Percentiles rank a stretch among this genome's conserved stretches.
Conservation (phyloP, 2,113 vertebrate genomes). For the Panthera tigris region DNA sequence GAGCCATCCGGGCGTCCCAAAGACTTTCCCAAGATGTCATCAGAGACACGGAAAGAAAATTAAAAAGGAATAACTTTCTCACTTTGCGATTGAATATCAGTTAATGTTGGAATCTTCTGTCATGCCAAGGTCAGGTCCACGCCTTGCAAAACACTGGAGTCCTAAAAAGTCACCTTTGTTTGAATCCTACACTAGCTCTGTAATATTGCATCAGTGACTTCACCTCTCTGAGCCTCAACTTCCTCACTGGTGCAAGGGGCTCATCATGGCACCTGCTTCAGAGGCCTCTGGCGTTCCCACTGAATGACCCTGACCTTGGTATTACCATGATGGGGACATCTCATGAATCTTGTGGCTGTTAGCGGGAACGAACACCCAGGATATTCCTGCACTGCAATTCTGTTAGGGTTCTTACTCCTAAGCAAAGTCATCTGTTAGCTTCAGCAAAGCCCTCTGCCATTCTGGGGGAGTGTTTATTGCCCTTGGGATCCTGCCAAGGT, state of each 20-base stretch:
- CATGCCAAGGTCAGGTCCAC: neutral
- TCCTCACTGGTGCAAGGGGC: neutral
- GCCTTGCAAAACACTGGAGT: neutral
- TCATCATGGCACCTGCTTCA: neutral
- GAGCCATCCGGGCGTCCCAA: too few species aligned
- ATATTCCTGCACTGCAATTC: neutral
- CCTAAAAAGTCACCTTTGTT: neutral
- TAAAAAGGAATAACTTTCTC: neutral
- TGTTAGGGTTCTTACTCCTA: neutral
- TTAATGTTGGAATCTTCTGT: neutral
- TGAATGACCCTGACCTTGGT: neutral
- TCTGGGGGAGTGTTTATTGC: neutral
- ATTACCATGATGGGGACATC: rapidly evolving
- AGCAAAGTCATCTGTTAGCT: neutral
- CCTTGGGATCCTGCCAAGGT: slow-evolving; percentile 31
- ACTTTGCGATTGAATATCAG: neutral
- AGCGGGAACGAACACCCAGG: neutral
- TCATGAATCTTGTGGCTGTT: neutral
- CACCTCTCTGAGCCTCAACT: neutral
- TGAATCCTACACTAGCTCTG: neutral
- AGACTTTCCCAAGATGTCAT: neutral
- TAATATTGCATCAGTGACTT: neutral
- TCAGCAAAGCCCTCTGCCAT: neutral
- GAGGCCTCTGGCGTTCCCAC: neutral
- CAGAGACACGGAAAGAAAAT: neutral